These are phyloP conservation scores for Porites cylindrica DNA, from an alignment of 92 coral and sea anemone genomes.

Conservation along the genomic window DNA sequence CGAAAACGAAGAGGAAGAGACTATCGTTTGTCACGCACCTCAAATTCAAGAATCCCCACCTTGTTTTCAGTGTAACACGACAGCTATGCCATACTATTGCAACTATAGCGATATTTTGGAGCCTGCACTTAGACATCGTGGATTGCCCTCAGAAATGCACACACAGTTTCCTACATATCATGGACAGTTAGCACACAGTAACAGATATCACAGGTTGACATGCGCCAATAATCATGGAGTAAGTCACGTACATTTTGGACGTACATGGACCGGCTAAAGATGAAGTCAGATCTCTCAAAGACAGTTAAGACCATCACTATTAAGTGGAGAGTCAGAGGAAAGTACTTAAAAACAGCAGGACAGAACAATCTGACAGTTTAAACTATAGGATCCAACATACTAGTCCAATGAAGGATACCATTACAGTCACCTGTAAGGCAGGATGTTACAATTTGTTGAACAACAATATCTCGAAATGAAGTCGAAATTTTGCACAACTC, in stretches of 20 bases:
- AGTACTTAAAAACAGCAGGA: too few species aligned
- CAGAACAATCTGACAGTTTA: too few species aligned
- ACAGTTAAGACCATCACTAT: too few species aligned
- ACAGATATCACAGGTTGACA: not conserved
- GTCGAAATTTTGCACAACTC: too few species aligned
- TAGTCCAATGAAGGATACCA: too few species aligned
- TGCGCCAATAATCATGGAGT: not conserved
- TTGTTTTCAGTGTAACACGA: constrained; percentile 4
- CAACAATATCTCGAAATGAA: too few species aligned
- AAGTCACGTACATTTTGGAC: constrained; percentile 1
- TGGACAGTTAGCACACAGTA: constrained; percentile 1
- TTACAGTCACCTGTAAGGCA: too few species aligned
- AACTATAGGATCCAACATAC: too few species aligned
- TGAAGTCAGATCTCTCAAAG: not conserved
- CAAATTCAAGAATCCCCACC: not conserved
- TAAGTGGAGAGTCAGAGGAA: too few species aligned
- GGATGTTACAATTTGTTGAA: too few species aligned
- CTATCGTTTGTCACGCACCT: constrained; percentile 6
- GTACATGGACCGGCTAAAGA: constrained; percentile 6
- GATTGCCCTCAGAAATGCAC: constrained; percentile 3
- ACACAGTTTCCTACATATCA: constrained; percentile 3
- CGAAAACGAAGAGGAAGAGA: constrained; percentile 33
- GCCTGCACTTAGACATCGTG: not conserved
- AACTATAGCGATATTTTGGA: constrained; percentile 4
- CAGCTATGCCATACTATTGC: constrained; percentile 15